A percentile compares a stretch with the other conserved stretches of the same genome.
phyloP scores from a whole-genome alignment of 2,888 invertebrate genomes.

The Andrena chrysosceles region DNA sequence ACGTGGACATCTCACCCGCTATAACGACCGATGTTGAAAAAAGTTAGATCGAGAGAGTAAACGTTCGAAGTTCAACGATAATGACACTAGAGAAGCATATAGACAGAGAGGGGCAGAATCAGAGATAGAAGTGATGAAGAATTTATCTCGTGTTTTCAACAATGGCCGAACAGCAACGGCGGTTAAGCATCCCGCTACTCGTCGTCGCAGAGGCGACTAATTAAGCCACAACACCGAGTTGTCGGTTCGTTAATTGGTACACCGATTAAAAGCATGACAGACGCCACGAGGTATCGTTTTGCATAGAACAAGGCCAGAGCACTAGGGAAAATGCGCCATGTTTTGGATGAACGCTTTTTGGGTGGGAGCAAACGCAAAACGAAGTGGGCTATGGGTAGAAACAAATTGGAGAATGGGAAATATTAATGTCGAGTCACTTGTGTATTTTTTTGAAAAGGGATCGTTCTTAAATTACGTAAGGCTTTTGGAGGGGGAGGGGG shows the following conservation, averaged over 20 bases:
- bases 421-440: background rate
- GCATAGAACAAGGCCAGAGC: conserved; percentile 56
- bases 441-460: too few species aligned
- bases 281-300: conserved; percentile 23
- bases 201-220: conserved; percentile 28
- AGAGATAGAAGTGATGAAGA: background rate
- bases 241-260: conserved; percentile 51
- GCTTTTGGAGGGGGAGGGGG: too few species aligned
- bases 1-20: background rate
- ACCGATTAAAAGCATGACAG: conserved; percentile 51
- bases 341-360: too few species aligned
- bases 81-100: conserved; percentile 4
- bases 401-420: background rate
- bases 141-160: conserved; percentile 24
- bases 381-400: background rate
- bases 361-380: background rate
- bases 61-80: conserved; percentile 52
- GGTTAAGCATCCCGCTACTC: conserved; percentile 4
- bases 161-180: background rate
- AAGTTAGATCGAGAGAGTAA: conserved; percentile 47
- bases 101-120: background rate
- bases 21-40: conserved; percentile 40
- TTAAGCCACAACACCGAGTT: conserved; percentile 38
- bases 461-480: too few species aligned
- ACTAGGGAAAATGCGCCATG: background rate